Evolutionary conservation across 2,113 vertebrate genomes (phyloP).

Genomic region (Sorex fumeus): DNA sequence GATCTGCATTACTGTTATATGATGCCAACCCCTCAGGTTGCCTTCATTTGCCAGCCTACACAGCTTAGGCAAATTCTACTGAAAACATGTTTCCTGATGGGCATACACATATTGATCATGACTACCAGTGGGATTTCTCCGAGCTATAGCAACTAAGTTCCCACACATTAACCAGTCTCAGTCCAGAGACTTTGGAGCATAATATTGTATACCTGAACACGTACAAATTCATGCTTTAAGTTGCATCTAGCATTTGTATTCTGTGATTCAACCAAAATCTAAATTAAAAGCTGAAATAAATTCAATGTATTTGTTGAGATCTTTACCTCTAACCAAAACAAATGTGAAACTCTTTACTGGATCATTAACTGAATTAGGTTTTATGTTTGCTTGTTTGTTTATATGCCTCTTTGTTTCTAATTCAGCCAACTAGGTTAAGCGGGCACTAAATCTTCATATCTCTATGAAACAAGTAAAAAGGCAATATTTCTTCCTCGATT

Average conservation of each 20-base stretch:
- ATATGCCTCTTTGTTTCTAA: slow-evolving; percentile 30
- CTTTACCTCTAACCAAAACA: slow-evolving; percentile 55
- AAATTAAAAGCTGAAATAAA: slow-evolving; percentile 71
- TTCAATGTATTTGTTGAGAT: slow-evolving; percentile 65
- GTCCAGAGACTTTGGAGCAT: slow-evolving; percentile 30
- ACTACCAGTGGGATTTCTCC: neutral
- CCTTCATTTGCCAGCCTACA: neutral
- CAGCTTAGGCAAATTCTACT: neutral
- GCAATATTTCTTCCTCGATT: slow-evolving; percentile 11
- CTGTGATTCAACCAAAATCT: slow-evolving; percentile 56
- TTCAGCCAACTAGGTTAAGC: slow-evolving; percentile 37
- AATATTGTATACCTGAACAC: neutral
- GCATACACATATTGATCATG: neutral
- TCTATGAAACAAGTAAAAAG: neutral
- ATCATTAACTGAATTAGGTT: slow-evolving; percentile 40
- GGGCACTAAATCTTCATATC: slow-evolving; percentile 32
- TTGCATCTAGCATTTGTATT: slow-evolving; percentile 31
- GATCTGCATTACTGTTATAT: neutral
- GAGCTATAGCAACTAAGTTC: slow-evolving; percentile 2
- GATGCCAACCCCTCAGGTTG: neutral
- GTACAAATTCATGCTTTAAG: slow-evolving; percentile 15
- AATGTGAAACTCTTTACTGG: slow-evolving; percentile 51
- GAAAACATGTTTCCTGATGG: neutral
- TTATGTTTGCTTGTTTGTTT: slow-evolving; percentile 48
- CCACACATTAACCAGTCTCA: neutral